Conservation (phyloP, 1,140 invertebrate genomes). For the Plodia interpunctella region DNA sequence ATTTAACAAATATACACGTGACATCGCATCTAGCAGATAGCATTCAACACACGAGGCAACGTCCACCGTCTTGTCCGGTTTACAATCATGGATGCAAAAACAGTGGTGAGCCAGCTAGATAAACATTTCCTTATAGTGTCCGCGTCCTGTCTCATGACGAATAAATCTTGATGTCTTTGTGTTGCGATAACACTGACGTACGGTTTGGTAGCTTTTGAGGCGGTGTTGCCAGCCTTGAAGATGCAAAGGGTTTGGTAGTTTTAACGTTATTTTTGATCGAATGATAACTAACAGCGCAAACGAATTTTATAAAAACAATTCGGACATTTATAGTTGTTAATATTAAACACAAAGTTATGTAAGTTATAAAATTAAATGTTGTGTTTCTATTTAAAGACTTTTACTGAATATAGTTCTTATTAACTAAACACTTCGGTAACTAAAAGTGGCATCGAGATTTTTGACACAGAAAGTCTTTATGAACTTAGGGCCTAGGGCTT, state of each 20-base stretch:
- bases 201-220: constrained; percentile 6
- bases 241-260: constrained; percentile 11
- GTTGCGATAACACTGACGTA: constrained; percentile 35
- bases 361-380: no score
- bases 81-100: constrained; percentile 32
- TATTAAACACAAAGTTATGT: no score
- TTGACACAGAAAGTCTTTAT: no score
- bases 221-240: constrained; percentile 23
- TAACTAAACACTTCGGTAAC: no score
- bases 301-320: no score
- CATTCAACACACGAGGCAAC: not conserved
- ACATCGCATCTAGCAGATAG: not conserved
- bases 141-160: constrained; percentile 39
- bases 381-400: no score
- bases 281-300: no score
- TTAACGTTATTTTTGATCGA: constrained; percentile 6
- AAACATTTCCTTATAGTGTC: constrained; percentile 52
- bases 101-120: constrained; percentile 40
- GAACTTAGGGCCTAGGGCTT: constrained; percentile 16
- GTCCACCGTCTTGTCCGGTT: not conserved
- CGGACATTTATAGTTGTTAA: no score
- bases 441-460: no score
- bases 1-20: constrained; percentile 2
- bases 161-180: constrained; percentile 58
- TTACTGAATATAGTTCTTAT: no score